Evolutionary conservation across 2,888 invertebrate genomes (phyloP), one percentile per base, ranked within the genome.

Genomic region (Saturnia japonica): DNA sequence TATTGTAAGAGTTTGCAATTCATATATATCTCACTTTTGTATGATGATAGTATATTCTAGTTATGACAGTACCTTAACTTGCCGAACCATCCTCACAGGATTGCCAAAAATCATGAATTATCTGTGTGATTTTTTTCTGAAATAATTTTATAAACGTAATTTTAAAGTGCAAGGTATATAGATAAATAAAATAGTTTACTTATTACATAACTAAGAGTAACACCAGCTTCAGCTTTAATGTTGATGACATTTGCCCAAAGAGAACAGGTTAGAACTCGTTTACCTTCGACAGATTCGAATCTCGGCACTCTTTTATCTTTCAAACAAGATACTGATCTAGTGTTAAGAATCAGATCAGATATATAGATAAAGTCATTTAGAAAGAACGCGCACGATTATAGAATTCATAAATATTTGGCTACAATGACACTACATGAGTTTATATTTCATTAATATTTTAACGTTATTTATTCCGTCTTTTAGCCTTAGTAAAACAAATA

Each of bases 311-410:
- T n/a, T 3, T 64, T 64, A 40, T 64, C 3, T 40, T n/a, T 40
- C n/a, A 64, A 64, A 40, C 40, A 64, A 64, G 64, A 64, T 64
- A 40, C 64, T 0, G 19, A 40, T 64, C 64, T 40, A n/a, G 12
- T 64, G 7, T 40, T 64, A 16, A n/a, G 2, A 40, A 40, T 40
- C 7, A 19, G 9, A 40, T n/a, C 12, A 9, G 9, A 40, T n/a
- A 64, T 12, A 64, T n/a, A 40, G 64, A 40, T 19, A n/a, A 40
- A 34, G 7, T 64, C 16, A n/a, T 40, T 9, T 6, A n/a, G 40
- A 11, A 64, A 40, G 11, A 8, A 7, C 9, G 22, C 22, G 47
- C 1, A 19, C 0, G 19, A 47, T 19, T 47, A 47, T 19, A 19
- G 34, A 34, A 34, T 34, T 34, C 34, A 4, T 34, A 6, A 34